Evolutionary conservation across 2,797 vertebrate species (phyloP).

Genomic region (Peromyscus attwateri): DNA sequence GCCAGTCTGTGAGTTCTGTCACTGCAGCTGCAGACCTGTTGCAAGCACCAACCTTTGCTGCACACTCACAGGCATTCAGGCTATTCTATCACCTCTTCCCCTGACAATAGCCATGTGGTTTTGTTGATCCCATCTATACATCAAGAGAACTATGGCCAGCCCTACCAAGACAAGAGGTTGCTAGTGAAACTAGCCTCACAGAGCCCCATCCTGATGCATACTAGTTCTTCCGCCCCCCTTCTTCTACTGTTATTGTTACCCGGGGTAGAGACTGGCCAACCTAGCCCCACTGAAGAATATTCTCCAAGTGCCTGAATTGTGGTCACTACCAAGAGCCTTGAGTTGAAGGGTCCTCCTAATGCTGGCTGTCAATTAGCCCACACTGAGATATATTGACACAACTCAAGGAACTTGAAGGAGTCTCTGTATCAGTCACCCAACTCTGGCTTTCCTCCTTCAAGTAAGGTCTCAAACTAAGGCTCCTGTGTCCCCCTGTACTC

Average conservation of each 20-base stretch:
- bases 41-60: not conserved
- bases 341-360: not conserved
- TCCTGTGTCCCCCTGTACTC: not conserved
- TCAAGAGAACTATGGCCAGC: not conserved
- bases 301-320: not conserved
- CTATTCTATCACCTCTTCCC: not conserved
- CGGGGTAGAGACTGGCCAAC: not conserved
- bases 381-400: too few species aligned
- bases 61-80: not conserved
- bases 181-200: not conserved
- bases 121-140: not conserved
- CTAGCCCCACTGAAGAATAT: not conserved
- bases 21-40: not conserved
- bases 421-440: not conserved
- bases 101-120: not conserved
- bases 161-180: not conserved
- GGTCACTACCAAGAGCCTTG: not conserved
- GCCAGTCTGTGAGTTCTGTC: not conserved
- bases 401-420: not conserved
- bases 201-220: not conserved
- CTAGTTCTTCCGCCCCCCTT: not conserved
- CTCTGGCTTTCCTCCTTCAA: not conserved
- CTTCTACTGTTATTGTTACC: not conserved
- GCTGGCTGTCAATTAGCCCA: not conserved
- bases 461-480: not conserved